Evolutionary conservation across 2,888 invertebrate genomes (phyloP).

Genomic region (Caenorhabditis uteleia): DNA sequence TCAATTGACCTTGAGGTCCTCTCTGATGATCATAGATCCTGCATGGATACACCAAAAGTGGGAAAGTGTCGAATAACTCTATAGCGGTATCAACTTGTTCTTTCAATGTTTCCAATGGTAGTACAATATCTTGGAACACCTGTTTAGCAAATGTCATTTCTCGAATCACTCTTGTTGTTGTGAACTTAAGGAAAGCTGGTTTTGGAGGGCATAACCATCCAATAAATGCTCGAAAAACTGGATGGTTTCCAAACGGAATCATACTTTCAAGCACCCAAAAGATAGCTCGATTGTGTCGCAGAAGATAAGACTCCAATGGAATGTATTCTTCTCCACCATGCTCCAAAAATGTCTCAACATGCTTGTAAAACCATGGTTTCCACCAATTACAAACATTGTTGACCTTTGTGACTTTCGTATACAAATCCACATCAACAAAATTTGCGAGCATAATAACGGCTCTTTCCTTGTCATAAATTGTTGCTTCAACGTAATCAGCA

Average conservation of each 20-base stretch:
- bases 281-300: constrained; percentile 77
- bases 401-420: constrained; percentile 53
- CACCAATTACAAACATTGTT: constrained; percentile 77
- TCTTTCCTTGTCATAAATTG: constrained; percentile 76
- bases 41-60: constrained; percentile 79
- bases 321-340: constrained; percentile 73
- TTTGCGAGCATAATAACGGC: constrained; percentile 78
- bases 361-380: constrained; percentile 80
- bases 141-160: constrained; percentile 78
- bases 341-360: constrained; percentile 75
- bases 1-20: constrained; percentile 66
- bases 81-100: constrained; percentile 72
- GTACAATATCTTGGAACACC: constrained; percentile 79
- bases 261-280: constrained; percentile 81
- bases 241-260: constrained; percentile 79
- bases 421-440: constrained; percentile 75
- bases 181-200: constrained; percentile 79
- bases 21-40: constrained; percentile 77
- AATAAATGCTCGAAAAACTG: constrained; percentile 74
- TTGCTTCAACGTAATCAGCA: constrained; percentile 78
- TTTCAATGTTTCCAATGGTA: constrained; percentile 77
- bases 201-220: constrained; percentile 80
- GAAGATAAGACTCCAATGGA: constrained; percentile 75
- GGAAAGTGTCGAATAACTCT: constrained; percentile 77
- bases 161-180: constrained; percentile 78